These are phyloP conservation scores for Colletes gigas DNA, from an alignment of 1,140 invertebrate genomes.

Conservation along the genomic window DNA sequence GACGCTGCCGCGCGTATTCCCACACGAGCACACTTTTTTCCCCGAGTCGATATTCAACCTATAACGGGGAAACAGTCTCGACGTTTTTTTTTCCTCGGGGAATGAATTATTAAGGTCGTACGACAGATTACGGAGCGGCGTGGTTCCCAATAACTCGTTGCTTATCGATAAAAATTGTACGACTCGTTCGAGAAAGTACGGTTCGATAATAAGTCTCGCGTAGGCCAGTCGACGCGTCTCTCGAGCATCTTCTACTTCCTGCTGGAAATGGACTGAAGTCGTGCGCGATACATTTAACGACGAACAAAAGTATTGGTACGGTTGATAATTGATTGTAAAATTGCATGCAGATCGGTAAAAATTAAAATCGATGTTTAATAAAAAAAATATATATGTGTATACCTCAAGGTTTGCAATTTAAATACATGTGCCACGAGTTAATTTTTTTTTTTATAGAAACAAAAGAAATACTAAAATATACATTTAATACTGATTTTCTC, in stretches of 20 bases:
- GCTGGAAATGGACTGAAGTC: background rate
- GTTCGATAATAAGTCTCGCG: constrained; percentile 14
- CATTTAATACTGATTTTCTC: too few species aligned
- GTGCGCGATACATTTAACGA: background rate
- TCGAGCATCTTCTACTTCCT: background rate
- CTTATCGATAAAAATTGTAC: constrained; percentile 50
- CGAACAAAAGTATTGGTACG: too few species aligned
- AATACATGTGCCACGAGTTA: too few species aligned
- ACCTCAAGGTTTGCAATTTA: too few species aligned
- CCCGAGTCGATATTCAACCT: background rate
- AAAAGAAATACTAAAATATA: too few species aligned
- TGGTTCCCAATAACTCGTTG: constrained; percentile 16
- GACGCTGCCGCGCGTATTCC: background rate
- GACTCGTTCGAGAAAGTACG: constrained; percentile 23
- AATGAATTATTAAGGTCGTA: constrained; percentile 49
- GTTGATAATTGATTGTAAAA: too few species aligned
- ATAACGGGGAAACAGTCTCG: constrained; percentile 4
- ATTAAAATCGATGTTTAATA: too few species aligned
- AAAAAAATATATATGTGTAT: too few species aligned
- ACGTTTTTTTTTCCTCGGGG: background rate
- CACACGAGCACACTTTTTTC: too few species aligned
- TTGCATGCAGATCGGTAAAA: too few species aligned
- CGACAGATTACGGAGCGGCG: constrained; percentile 20
- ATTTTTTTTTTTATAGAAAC: too few species aligned
- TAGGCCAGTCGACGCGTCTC: background rate